Evolutionary conservation across 2,113 vertebrate genomes (phyloP), one percentile per base, ranked within the genome.

Genomic region (Greenwoodochromis staneri): DNA sequence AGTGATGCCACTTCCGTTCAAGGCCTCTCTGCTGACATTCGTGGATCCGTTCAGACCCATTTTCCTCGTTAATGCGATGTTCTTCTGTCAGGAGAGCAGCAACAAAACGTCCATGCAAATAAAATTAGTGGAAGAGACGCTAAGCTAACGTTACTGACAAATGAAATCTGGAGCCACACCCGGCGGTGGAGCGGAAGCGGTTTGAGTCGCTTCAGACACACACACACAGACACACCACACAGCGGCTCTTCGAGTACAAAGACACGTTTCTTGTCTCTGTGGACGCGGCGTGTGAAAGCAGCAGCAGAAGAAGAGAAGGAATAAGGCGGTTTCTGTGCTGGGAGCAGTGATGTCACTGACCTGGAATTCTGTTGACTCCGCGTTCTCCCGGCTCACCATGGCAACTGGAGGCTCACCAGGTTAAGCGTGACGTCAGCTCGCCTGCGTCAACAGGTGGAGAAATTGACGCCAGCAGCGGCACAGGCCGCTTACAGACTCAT

Each of bases 371-470:
- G 36, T 76, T 83, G 73, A 78, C 45, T 78, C 42, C 16, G 16
- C 27, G 16, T 47, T 36, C 78, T 57, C n/a, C 53, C 47, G 78
- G 38, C 71, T 92, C 16, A 34, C 88, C 92, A 85, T 96, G 97
- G 97, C 92, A 97, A 83, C 94, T 86, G 49, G 49, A 93, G 76
- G 47, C 95, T 96, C 9, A 96, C 96, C 40, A 29, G 3, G 0
- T 96, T 73, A 45, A 96, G 96, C 94, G 92, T 63, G 96, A 97
- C 89, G 88, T 97, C 17, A 93, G 88, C 2, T 14, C 4, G 45
- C 10, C 17, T 11, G 45, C 0, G 47, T 36, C 71, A 78, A 34
- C 5, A 80, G 21, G 17, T 40, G 59, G 57, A 89, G 54, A 86
- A 81, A 24, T 19, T 89, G 91, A 90, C 55, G 24, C 21, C 24